phyloP scores from a whole-genome alignment of 2,797 vertebrate genomes.

The Galaxias olidus region DNA sequence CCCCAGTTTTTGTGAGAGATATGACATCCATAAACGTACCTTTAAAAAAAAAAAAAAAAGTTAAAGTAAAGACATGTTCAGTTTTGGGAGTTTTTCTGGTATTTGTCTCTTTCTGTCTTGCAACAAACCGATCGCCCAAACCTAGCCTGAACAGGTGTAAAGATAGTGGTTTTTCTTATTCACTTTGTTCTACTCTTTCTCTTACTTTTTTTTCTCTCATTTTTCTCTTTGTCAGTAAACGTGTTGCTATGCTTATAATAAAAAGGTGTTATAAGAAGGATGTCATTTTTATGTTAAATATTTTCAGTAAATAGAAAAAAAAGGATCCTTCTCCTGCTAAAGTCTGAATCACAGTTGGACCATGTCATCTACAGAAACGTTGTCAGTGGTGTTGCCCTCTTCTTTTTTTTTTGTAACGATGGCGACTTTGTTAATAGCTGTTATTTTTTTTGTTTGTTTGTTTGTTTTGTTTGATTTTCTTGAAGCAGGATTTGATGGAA shows the following conservation, averaged over 20 bases:
- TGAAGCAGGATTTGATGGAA: constrained; percentile 52
- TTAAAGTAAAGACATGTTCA: constrained; percentile 8
- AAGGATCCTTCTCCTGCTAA: constrained; percentile 31
- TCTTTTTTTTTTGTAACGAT: constrained; percentile 48
- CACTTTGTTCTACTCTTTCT: constrained; percentile 32
- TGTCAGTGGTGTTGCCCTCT: constrained; percentile 43
- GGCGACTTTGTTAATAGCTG: constrained; percentile 56
- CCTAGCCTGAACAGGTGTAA: constrained; percentile 22
- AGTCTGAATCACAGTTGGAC: constrained; percentile 47
- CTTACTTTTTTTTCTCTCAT: constrained; percentile 51
- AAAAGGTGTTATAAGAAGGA: constrained; percentile 59
- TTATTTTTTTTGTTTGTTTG: constrained; percentile 37
- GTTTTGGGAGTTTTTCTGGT: constrained; percentile 3
- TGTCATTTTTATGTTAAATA: constrained; percentile 37
- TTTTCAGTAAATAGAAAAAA: constrained; percentile 29
- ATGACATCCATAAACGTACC: too few relatives aligned
- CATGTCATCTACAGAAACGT: constrained; percentile 40
- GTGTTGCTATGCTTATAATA: constrained; percentile 70
- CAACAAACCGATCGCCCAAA: constrained; percentile 5
- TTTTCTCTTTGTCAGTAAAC: constrained; percentile 63
- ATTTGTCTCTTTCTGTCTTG: constrained; percentile 6
- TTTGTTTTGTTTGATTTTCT: constrained; percentile 26
- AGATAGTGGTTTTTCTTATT: constrained; percentile 28
- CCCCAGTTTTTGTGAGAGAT: too few relatives aligned
- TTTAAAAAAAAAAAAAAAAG: not conserved